Conservation (phyloP, 1,140 invertebrate species). For the Prorops nasuta region DNA sequence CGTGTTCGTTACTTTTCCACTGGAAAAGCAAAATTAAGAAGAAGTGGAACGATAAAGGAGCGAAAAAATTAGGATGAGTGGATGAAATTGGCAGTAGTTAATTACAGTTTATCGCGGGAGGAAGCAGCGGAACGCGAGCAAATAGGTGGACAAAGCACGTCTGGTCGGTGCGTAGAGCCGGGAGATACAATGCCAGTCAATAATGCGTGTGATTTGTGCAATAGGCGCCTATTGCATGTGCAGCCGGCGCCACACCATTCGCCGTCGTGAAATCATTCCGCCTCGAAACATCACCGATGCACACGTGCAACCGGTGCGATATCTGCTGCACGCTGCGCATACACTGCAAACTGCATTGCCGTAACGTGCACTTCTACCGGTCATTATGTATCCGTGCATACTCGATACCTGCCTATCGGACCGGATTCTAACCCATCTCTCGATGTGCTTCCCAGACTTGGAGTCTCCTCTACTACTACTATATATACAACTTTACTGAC, state of each 20-base stretch:
- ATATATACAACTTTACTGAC: no score
- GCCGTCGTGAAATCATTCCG: constrained; percentile 47
- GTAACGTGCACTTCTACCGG: constrained; percentile 36
- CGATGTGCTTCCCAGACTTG: no score
- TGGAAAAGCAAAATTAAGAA: no score
- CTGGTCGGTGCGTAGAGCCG: constrained; percentile 32
- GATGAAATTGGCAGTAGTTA: no score
- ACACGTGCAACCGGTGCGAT: constrained; percentile 39
- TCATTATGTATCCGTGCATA: constrained; percentile 35
- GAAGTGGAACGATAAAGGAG: no score
- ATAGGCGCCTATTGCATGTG: constrained; percentile 50
- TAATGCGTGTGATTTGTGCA: constrained; percentile 56
- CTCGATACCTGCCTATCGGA: no score
- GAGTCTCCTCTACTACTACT: no score
- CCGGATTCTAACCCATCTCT: no score
- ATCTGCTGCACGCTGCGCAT: constrained; percentile 21
- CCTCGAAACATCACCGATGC: constrained; percentile 43
- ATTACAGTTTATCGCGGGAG: no score
- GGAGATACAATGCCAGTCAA: constrained; percentile 52
- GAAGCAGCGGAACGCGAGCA: constrained; percentile 4
- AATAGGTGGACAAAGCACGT: constrained; percentile 22
- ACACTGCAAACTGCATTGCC: constrained; percentile 2
- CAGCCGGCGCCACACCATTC: constrained; percentile 49
- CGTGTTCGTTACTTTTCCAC: no score
- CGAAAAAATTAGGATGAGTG: no score